phyloP scores from a whole-genome alignment of 2,113 vertebrate species.

The Myotis yumanensis region DNA sequence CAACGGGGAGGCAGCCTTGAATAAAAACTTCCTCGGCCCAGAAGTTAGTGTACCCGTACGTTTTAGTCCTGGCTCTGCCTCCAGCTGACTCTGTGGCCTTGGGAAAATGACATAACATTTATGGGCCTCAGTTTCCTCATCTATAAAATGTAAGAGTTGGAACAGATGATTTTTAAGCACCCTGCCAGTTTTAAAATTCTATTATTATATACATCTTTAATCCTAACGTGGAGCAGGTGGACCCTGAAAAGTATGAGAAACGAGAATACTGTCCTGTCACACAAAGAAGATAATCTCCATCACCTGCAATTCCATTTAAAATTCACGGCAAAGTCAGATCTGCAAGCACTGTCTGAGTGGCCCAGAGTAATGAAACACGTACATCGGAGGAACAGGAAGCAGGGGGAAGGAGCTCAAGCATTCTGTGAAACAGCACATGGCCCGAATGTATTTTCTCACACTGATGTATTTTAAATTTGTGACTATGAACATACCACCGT shows the following conservation, averaged over 20 bases:
- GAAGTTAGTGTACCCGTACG: neutral
- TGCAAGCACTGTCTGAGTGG: conserved; percentile 40
- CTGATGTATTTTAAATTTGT: conserved; percentile 73
- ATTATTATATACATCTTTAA: conserved; percentile 74
- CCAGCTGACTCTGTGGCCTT: conserved; percentile 18
- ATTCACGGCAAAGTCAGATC: conserved; percentile 54
- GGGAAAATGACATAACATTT: conserved; percentile 50
- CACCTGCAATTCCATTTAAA: conserved; percentile 50
- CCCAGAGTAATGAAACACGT: conserved; percentile 22
- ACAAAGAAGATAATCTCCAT: conserved; percentile 57
- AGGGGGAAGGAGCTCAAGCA: neutral
- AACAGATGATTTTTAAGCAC: conserved; percentile 57
- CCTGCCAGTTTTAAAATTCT: conserved; percentile 67
- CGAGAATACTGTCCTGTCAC: neutral
- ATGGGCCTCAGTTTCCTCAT: conserved; percentile 63
- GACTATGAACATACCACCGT: conserved; percentile 68
- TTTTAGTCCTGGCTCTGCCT: neutral
- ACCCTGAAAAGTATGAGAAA: conserved; percentile 39
- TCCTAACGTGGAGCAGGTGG: conserved; percentile 52
- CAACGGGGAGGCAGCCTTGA: conserved; percentile 48
- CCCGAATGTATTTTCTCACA: conserved; percentile 64
- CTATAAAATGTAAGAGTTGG: conserved; percentile 61
- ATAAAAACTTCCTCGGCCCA: neutral
- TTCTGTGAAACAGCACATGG: conserved; percentile 48
- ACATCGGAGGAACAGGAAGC: conserved; percentile 28